Percentiles rank a stretch among this genome's conserved stretches.
phyloP scores from a whole-genome alignment of 2,888 invertebrate species.

The Cantharis flavilabris region DNA sequence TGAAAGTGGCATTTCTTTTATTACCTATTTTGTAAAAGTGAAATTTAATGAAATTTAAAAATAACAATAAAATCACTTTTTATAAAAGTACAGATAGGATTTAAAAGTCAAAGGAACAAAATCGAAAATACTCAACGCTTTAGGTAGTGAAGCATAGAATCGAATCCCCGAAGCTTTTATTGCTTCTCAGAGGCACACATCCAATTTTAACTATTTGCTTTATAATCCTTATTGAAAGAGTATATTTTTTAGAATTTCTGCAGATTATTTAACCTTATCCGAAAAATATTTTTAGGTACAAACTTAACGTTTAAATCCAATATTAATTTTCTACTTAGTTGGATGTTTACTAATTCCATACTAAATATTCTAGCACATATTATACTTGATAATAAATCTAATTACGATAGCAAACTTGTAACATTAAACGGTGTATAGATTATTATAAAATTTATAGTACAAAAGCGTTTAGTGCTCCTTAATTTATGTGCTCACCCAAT shows the following conservation, averaged over 20 bases:
- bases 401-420: neutral
- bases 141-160: conserved; percentile 21
- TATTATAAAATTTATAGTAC: neutral
- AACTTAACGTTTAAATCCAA: neutral
- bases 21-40: neutral
- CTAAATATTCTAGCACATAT: neutral
- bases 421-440: neutral
- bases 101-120: conserved; percentile 20
- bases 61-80: neutral
- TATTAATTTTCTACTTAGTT: neutral
- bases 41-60: neutral
- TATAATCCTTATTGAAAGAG: conserved; percentile 15
- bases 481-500: neutral
- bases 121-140: conserved; percentile 17
- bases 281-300: neutral
- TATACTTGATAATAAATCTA: neutral
- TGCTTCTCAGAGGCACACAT: conserved; percentile 17
- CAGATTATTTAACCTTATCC: neutral
- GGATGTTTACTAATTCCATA: neutral
- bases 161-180: conserved; percentile 20
- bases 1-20: neutral
- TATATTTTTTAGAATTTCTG: neutral
- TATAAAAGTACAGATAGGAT: conserved; percentile 16
- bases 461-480: neutral
- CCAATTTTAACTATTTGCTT: conserved; percentile 21